phyloP scores from a whole-genome alignment of 2,888 invertebrate genomes.

The Drosophila gaucha region DNA sequence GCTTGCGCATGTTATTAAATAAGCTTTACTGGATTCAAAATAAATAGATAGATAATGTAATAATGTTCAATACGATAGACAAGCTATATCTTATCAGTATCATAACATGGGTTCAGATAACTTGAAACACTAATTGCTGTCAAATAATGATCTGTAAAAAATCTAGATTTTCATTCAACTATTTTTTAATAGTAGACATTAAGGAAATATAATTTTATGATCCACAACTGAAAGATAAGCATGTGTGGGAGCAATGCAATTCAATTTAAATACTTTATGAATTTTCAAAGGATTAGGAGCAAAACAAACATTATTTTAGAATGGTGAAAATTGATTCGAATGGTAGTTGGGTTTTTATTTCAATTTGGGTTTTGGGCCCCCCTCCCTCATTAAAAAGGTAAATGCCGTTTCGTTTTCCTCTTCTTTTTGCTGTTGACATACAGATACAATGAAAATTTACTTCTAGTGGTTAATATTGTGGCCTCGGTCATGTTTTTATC shows the following conservation, averaged over 20 bases:
- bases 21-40: no score
- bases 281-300: no score
- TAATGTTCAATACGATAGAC: neutral
- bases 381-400: constrained; percentile 17
- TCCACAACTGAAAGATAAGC: no score
- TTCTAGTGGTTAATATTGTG: constrained; percentile 58
- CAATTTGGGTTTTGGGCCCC: neutral
- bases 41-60: no score
- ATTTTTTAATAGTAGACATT: no score
- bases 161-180: no score
- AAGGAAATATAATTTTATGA: no score
- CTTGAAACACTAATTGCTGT: neutral
- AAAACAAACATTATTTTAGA: neutral
- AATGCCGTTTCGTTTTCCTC: constrained; percentile 59
- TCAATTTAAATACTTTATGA: no score
- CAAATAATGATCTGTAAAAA: no score
- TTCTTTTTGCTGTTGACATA: constrained; percentile 81
- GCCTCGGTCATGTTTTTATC: constrained; percentile 42
- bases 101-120: neutral
- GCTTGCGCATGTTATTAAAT: no score
- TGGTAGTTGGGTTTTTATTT: constrained; percentile 58
- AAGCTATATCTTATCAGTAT: neutral
- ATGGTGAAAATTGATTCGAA: constrained; percentile 32
- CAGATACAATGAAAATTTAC: constrained; percentile 79
- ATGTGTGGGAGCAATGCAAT: no score